These are phyloP conservation scores for Hemibagrus guttatus DNA, from an alignment of 2,797 vertebrate genomes.

Conservation along the genomic window DNA sequence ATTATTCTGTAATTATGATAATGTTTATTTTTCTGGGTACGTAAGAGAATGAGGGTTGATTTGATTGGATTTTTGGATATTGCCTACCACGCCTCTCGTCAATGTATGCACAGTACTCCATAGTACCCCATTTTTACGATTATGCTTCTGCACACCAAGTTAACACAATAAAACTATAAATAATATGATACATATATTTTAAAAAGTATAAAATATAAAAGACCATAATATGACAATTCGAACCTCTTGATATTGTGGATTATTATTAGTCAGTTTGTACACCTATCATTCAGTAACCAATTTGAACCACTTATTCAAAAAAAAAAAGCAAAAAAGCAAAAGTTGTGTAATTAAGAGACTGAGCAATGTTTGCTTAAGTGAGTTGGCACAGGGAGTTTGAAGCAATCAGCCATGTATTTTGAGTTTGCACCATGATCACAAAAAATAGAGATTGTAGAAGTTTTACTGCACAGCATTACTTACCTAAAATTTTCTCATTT, in stretches of 20 bases:
- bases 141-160: neutral
- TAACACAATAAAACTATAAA: neutral
- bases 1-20: neutral
- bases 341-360: neutral
- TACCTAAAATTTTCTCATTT: neutral
- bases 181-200: no score
- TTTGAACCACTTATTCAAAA: no score
- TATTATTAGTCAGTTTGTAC: neutral
- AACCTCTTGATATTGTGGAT: neutral
- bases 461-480: neutral
- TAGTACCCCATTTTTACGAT: neutral
- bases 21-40: neutral
- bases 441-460: neutral
- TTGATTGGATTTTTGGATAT: neutral
- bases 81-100: neutral
- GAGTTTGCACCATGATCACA: neutral
- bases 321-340: neutral
- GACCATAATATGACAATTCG: neutral
- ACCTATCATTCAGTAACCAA: neutral
- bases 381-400: neutral
- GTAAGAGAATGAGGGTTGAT: neutral
- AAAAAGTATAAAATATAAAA: neutral
- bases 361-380: neutral
- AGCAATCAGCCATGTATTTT: neutral
- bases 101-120: neutral